Conservation (phyloP, 1,140 invertebrate genomes). For the Bombus fervidus region DNA sequence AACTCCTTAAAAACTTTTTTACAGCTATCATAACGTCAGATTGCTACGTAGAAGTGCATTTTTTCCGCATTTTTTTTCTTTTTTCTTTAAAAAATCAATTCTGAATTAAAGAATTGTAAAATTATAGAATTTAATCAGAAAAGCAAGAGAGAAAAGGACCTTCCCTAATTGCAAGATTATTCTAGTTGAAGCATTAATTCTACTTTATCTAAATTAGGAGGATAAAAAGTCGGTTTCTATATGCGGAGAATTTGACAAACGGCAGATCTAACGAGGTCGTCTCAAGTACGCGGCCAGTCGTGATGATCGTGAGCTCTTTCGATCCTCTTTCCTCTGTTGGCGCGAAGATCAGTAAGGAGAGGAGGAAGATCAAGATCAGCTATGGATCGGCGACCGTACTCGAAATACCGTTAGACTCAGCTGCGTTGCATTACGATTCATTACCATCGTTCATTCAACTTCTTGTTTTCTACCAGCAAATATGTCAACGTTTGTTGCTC, state of each 20-base stretch:
- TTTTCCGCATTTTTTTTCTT: too few relatives aligned
- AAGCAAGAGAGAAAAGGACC: neutral
- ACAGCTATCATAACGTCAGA: too few relatives aligned
- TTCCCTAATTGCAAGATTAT: neutral
- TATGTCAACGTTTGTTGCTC: neutral
- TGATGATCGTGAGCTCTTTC: constrained; percentile 41
- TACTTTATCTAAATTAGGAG: neutral
- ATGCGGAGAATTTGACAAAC: constrained; percentile 24
- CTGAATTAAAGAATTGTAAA: too few relatives aligned
- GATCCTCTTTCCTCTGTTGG: constrained; percentile 30
- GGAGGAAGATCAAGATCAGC: constrained; percentile 58
- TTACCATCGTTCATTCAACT: constrained; percentile 49
- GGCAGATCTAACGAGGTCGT: constrained; percentile 25
- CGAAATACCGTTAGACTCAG: constrained; percentile 67
- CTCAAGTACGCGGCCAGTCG: constrained; percentile 27
- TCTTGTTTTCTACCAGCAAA: neutral
- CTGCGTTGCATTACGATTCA: constrained; percentile 32
- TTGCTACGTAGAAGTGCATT: too few relatives aligned
- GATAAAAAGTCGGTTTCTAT: neutral
- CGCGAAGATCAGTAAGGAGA: constrained; percentile 42
- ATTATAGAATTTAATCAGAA: neutral
- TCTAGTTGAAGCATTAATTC: neutral
- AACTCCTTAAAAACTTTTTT: too few relatives aligned
- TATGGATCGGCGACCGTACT: constrained; percentile 56
- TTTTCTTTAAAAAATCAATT: too few relatives aligned